A percentile compares a stretch with the other conserved stretches of the same genome.
Conservation (phyloP, 2,113 vertebrate species). For the Blennius ocellaris region DNA sequence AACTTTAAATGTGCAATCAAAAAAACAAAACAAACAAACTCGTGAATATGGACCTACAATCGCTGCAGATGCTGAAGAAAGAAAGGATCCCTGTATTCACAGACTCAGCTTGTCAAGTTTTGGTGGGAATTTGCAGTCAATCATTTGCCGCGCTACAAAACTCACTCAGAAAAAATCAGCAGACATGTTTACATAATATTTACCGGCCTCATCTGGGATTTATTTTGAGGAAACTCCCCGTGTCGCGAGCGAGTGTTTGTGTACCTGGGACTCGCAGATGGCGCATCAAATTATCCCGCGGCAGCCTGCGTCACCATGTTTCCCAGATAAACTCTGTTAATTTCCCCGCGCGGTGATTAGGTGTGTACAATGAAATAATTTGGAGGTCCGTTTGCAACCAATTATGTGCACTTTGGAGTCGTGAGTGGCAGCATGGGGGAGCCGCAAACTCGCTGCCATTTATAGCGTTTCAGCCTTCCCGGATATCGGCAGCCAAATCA, state of each 20-base stretch:
- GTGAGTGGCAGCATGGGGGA: slow-evolving; percentile 62
- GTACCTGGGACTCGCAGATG: slow-evolving; percentile 35
- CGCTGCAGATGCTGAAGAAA: too few species aligned
- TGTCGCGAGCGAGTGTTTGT: not conserved
- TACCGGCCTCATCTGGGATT: too few species aligned
- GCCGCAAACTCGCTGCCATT: slow-evolving; percentile 68
- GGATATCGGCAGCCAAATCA: slow-evolving; percentile 71
- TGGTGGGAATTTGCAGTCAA: too few species aligned
- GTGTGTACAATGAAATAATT: slow-evolving; percentile 66
- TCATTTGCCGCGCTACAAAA: too few species aligned
- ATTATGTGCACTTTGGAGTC: slow-evolving; percentile 72
- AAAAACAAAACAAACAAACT: too few species aligned
- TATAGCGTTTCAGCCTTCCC: slow-evolving; percentile 72
- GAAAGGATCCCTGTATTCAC: too few species aligned
- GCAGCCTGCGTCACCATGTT: slow-evolving; percentile 54
- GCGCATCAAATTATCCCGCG: slow-evolving; percentile 48
- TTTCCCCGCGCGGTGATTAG: slow-evolving; percentile 71
- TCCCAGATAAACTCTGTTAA: slow-evolving; percentile 65
- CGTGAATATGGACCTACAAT: too few species aligned
- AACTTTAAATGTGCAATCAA: too few species aligned
- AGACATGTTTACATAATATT: too few species aligned
- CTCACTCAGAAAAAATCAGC: too few species aligned
- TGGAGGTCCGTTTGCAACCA: slow-evolving; percentile 58
- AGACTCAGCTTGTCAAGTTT: too few species aligned
- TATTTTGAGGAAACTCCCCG: too few species aligned